These are phyloP conservation scores for Mesocentrotus franciscanus DNA, from an alignment of 53 echinoderm and acorn worm species.

Conservation along the genomic window DNA sequence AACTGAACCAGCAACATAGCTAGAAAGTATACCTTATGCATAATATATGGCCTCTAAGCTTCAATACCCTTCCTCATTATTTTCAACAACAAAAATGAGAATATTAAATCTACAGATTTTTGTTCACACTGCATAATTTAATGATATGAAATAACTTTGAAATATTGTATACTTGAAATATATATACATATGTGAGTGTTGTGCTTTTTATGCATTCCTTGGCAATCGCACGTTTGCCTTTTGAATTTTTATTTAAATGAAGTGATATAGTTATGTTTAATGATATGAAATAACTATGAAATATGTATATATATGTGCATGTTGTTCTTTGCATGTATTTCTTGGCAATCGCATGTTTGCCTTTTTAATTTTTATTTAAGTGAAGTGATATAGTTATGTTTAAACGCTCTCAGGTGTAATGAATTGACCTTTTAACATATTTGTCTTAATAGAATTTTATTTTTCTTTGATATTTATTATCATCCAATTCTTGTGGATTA, in stretches of 20 bases:
- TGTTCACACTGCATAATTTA: neutral
- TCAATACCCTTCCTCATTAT: neutral
- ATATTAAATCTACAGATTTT: neutral
- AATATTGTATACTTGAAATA: too few species aligned
- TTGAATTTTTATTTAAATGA: neutral
- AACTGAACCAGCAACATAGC: conserved; percentile 36
- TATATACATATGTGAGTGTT: too few species aligned
- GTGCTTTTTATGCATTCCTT: neutral
- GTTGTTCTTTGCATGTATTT: neutral
- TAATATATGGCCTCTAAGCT: neutral
- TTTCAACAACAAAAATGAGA: neutral
- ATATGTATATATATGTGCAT: too few species aligned
- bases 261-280: neutral
- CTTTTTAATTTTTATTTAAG: neutral
- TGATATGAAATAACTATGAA: neutral
- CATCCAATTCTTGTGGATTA: neutral
- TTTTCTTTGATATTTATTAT: neutral
- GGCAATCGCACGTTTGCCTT: neutral
- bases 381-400: neutral
- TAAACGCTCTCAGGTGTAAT: neutral
- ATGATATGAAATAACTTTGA: neutral
- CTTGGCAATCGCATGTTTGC: neutral
- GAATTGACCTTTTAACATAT: neutral
- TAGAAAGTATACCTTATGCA: neutral
- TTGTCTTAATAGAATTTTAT: neutral